Base-by-base conservation (phyloP, 2,797 vertebrate genomes). In the Phalanger gymnotis region DNA sequence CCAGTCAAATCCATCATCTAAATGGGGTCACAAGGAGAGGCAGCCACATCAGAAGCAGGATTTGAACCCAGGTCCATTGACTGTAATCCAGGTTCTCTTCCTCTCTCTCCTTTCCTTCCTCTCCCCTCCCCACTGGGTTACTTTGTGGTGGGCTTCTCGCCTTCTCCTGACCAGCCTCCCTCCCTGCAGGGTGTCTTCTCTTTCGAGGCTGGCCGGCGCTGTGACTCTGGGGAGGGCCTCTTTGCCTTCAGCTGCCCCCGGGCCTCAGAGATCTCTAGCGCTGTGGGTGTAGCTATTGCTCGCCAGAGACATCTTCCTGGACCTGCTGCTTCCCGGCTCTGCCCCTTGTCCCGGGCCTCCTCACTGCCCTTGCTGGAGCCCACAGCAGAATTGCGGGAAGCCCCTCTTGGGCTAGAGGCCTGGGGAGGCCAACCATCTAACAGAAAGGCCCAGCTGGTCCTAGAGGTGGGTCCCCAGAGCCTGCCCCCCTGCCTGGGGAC, bases 171-270 rank as follows among this genome's bases (percentile, higher is more conserved):
- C 73, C 73, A 47, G 73, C 40, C 40, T 81, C 40, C 73, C 25
- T 87, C 22, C 73, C 73, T 47, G 47, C 98, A 99, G 99, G 99
- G 97, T 0, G 96, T 99, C 51, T 99, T 99, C 98, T 99, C 99
- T 97, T 99, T 99, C 0, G 99, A 99, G 97, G 99, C 99, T 0
- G 99, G 99, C 61, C 99, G 99, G 25, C 99, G 99, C 94, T 99
- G 99, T n/a, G 98, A 99, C 81, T 99, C 99, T 0, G 99, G 99
- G 0, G 99, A 99, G 94, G 99, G 99, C 55, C 92, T 99, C 90
- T 99, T 99, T 93, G 98, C 98, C 97, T 99, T 99, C 98, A 98
- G 98, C 97, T 99, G 99, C 66, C 97, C 95, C 0, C 96, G 98
- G 0, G 99, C 98, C 4, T 89, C 53, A 0, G 98, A 99, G 95